Conservation (phyloP, 30 jellyfish, hydroid and myxozoan species). For the Morbakka virulenta region DNA sequence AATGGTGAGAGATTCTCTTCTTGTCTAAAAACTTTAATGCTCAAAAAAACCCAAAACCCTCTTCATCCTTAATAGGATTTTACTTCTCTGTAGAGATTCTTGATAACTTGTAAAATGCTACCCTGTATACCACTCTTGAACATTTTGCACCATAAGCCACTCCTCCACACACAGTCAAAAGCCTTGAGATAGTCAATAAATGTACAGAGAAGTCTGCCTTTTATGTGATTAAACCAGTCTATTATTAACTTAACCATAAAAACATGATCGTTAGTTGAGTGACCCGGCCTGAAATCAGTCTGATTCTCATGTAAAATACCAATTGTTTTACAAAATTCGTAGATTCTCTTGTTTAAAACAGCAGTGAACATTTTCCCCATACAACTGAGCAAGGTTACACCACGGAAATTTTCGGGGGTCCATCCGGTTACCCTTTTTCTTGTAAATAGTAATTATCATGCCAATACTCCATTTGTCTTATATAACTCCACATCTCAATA, state of each 20-base stretch:
- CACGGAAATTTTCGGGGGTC: not conserved
- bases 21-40: constrained; percentile 4
- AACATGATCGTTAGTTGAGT: constrained; percentile 1
- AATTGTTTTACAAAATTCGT: too few relatives aligned
- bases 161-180: constrained; percentile 27
- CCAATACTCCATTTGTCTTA: constrained; percentile 10
- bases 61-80: not conserved
- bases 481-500: not conserved
- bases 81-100: not conserved
- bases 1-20: constrained; percentile 24
- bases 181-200: constrained; percentile 16
- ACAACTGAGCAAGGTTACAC: too few relatives aligned
- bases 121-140: constrained; percentile 6
- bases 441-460: too few relatives aligned
- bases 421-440: too few relatives aligned
- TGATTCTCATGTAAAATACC: too few relatives aligned
- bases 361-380: too few relatives aligned
- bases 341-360: too few relatives aligned
- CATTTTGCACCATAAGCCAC: too few relatives aligned
- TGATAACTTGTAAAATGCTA: not conserved
- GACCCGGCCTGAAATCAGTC: too few relatives aligned
- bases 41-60: not conserved
- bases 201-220: constrained; percentile 8
- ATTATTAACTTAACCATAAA: not conserved
- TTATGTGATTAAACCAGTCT: not conserved